Base-by-base conservation (phyloP, 2,113 vertebrate genomes). In the Maccullochella peelii region DNA sequence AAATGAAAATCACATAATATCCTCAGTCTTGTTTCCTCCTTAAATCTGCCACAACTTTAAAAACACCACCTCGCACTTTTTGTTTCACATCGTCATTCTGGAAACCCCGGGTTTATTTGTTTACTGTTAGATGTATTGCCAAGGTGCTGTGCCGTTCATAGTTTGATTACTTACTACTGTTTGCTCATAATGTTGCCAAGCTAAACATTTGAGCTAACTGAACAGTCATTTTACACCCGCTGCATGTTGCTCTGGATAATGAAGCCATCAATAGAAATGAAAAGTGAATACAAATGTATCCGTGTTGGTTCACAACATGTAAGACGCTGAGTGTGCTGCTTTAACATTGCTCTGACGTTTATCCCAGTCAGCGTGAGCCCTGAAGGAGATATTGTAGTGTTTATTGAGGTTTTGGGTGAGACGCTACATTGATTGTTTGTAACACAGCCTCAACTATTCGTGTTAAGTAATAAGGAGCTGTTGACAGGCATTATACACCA, bases 171-270 rank as follows among this genome's bases (percentile, higher is more conserved):
- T 1, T 54, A 36, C 1, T 27, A 36, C 36, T 89, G 81, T 89
- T 88, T 82, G 81, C 61, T 76, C 52, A 62, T 25, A 14, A 49
- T 33, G 72, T 9, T 76, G 78, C 65, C 80, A 83, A 80, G 21
- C 50, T 65, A 80, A 89, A 86, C 87, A 88, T 50, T 42, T n/a
- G 18, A 18, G 10, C n/a, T 52, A 40, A 54, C 5, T 62, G 20
- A 67, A 36, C 7, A 2, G 50, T 23, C 27, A 25, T 9, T 52
- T 16, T 47, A 61, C 36, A 23, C 8, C 2, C 16, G 44, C 30
- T 52, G 69, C 27, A 50, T 5, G 18, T 14, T 23, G 33, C 8
- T 33, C 0, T 16, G 25, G 38, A 49, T 44, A 57, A 27, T 21
- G 30, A 57, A 7, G 20, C 8, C n/a, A 30, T 38, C 3, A 30